phyloP scores from a whole-genome alignment of 2,888 invertebrate species.

The Tortricodes alternella region DNA sequence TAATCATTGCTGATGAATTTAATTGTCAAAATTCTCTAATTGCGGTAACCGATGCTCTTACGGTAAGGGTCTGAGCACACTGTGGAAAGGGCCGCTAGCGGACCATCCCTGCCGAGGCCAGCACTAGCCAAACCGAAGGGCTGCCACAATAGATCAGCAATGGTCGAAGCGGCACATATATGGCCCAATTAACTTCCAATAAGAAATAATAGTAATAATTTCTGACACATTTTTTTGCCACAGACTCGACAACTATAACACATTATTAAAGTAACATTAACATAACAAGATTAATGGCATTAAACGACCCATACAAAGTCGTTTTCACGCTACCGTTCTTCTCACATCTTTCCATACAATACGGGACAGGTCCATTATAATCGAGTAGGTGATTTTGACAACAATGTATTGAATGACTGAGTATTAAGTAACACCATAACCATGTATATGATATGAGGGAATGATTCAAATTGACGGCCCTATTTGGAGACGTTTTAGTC shows the following conservation, averaged over 20 bases:
- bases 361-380: slow-evolving; percentile 7
- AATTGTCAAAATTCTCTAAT: no score
- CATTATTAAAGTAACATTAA: slow-evolving; percentile 15
- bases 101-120: no score
- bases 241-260: not conserved
- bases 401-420: slow-evolving; percentile 26
- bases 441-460: slow-evolving; percentile 15
- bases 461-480: slow-evolving; percentile 21
- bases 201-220: no score
- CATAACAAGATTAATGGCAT: slow-evolving; percentile 24
- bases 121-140: no score
- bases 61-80: no score
- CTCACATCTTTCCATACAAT: slow-evolving; percentile 6
- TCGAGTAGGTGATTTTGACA: slow-evolving; percentile 14
- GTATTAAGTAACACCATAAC: slow-evolving; percentile 21
- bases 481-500: slow-evolving; percentile 19
- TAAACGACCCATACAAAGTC: slow-evolving; percentile 15
- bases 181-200: no score
- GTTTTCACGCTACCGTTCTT: slow-evolving; percentile 19
- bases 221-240: not conserved
- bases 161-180: no score
- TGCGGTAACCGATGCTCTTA: no score
- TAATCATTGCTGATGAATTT: no score
- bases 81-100: no score
- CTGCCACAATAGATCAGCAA: no score